phyloP scores from a whole-genome alignment of 2,888 invertebrate genomes.

The Xestoiulus laeticollis region DNA sequence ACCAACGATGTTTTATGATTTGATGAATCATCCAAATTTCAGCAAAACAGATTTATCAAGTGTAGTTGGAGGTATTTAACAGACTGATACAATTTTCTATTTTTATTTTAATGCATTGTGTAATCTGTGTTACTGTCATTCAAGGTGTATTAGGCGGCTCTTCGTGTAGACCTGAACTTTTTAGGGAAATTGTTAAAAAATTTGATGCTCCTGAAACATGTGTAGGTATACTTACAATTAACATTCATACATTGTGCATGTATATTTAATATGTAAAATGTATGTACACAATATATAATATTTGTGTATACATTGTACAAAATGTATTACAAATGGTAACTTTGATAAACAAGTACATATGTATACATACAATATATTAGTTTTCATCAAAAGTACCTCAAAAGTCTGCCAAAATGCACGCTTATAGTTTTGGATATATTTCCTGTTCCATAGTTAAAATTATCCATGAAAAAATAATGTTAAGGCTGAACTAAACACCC shows the following conservation, averaged over 20 bases:
- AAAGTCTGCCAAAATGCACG: too few relatives aligned
- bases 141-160: background rate
- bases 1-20: slow-evolving; percentile 86
- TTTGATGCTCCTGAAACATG: background rate
- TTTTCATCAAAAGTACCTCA: too few relatives aligned
- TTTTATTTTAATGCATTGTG: background rate
- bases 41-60: slow-evolving; percentile 55
- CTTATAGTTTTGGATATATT: too few relatives aligned
- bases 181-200: background rate
- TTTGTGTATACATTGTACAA: too few relatives aligned
- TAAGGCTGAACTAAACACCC: too few relatives aligned
- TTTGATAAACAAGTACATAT: too few relatives aligned
- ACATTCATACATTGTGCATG: background rate
- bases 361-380: too few relatives aligned
- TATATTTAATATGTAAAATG: too few relatives aligned
- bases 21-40: slow-evolving; percentile 69
- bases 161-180: background rate
- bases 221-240: background rate
- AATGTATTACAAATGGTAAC: too few relatives aligned
- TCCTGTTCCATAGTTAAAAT: too few relatives aligned
- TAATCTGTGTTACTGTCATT: background rate
- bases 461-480: too few relatives aligned
- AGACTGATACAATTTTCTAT: background rate
- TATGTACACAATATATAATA: too few relatives aligned
- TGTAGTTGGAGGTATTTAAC: background rate